Base-by-base conservation (phyloP, 2,113 vertebrate species). In the Drymodes brunneopygia region DNA sequence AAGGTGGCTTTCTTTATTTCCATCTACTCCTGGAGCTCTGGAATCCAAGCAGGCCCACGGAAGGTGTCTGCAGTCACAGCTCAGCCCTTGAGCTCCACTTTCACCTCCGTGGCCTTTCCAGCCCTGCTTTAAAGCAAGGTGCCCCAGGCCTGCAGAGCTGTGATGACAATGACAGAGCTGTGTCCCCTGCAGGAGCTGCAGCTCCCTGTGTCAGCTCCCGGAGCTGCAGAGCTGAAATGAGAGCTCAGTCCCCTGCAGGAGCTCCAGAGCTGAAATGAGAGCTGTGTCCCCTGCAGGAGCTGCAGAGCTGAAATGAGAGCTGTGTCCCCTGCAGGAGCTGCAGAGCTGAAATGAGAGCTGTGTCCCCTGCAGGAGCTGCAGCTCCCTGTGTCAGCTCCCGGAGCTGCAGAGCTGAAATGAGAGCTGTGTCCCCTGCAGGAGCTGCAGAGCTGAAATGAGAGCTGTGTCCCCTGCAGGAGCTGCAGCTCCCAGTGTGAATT, bases 1-100 rank as follows among this genome's bases (percentile, higher is more conserved):
- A 64, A 82, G 20, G 35, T 67, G 29, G 12, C 9, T 91, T 88
- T 47, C 44, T 35, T 33, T 16, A 17, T n/a, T 42, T 13, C 25
- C 44, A 24, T 14, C 15, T 20, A 1, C 28, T 16, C 6, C 42
- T 35, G 40, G 1, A 15, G 13, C 21, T 62, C 62, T 60, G 71
- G 40, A 65, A 24, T 16, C n/a, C 60, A 45, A 4, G 50, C 1
- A 0, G 7, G 9, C 21, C 13, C 12, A 3, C n/a, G 44, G 53
- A 31, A 75, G 27, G 44, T 42, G 35, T 45, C 66, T 86, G 57
- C 47, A 38, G 6, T 15, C 8, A 2, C 12, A 3, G 10, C 23
- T 29, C 74, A 72, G 42, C 36, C 71, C 70, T 22, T 8, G 8
- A 57, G 38, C 51, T 23, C 1, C 31, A 2, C 13, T 65, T 65